Percentiles rank a stretch among this genome's conserved stretches.
Evolutionary conservation across 2,888 invertebrate species (phyloP).

Genomic region (Sinopyrophorus schimmeli): DNA sequence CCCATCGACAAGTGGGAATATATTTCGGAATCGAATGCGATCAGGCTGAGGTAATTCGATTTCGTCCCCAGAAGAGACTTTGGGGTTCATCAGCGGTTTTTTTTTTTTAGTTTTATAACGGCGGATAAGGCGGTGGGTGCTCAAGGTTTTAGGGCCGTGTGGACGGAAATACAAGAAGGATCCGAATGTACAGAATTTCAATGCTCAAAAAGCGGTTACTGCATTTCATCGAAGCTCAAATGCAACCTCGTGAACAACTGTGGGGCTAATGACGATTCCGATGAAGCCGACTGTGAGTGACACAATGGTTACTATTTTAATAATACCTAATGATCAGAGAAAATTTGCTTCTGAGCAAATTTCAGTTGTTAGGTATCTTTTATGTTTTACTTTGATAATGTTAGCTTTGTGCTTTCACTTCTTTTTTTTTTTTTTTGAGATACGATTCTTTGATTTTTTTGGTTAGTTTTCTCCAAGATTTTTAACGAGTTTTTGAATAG

Average conservation of each 20-base stretch:
- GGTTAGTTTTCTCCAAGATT: no score
- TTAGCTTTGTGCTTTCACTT: no score
- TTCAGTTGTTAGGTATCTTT: slow-evolving; percentile 28
- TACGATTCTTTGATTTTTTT: no score
- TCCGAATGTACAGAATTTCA: slow-evolving; percentile 72
- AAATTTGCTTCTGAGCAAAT: slow-evolving; percentile 37
- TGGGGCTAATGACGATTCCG: slow-evolving; percentile 73
- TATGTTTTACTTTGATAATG: slow-evolving; percentile 2
- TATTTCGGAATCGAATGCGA: slow-evolving; percentile 82
- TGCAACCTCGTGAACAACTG: slow-evolving; percentile 86
- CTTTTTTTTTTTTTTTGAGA: no score
- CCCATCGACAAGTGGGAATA: slow-evolving; percentile 78
- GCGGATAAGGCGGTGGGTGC: slow-evolving; percentile 94
- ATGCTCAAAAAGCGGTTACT: slow-evolving; percentile 72
- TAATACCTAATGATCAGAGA: slow-evolving; percentile 33
- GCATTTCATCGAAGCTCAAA: slow-evolving; percentile 75
- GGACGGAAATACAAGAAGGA: slow-evolving; percentile 85
- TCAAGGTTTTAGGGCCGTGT: slow-evolving; percentile 89
- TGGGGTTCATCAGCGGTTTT: slow-evolving; percentile 1
- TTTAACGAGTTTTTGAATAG: no score
- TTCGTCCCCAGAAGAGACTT: background rate
- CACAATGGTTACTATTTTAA: slow-evolving; percentile 44
- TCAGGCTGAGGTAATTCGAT: slow-evolving; percentile 76
- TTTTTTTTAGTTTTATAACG: slow-evolving; percentile 78
- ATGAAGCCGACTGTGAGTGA: slow-evolving; percentile 81